Evolutionary conservation across 2,113 vertebrate genomes (phyloP), one percentile per base, ranked within the genome.

Genomic region (Zingel zingel): DNA sequence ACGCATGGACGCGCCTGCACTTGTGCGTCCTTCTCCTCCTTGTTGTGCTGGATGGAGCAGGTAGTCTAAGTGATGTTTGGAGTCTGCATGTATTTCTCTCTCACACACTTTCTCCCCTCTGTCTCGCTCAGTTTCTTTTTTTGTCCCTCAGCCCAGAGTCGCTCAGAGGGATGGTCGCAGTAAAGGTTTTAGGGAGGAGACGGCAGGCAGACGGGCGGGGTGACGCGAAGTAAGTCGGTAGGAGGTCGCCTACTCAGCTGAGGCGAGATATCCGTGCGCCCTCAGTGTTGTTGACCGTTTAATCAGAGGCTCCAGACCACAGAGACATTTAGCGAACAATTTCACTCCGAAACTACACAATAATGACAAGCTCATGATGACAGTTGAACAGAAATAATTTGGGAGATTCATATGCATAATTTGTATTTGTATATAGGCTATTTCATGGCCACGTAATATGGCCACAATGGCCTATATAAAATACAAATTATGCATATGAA

Each of bases 191-290:
- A 83, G 89, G 92, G 91, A 94, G 92, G 92, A 93, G 90, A 91
- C 92, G 88, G 80, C 70, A 47, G 86, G 86, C 92, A 93, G 91
- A 93, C 92, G 88, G 92, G 92, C 91, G 92, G 92, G 92, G 92
- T 94, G 92, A 93, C 85, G 92, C 86, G 91, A 88, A 92, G 74
- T 78, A 90, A 92, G 90, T 89, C 91, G 78, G 89, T 83, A 86
- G 90, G 89, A 91, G 92, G 89, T 92, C 87, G 92, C 88, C 90
- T 90, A 56, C 86, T 87, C 74, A 36, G 83, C 74, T 76, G 86
- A 90, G 83, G 82, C 73, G 81, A 81, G 59, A 77, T 62, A 89
- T 91, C 86, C 62, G 85, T 61, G 87, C 89, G 86, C 87, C 58
- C 85, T 84, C 79, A 18, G 43, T 61, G 77, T 36, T 73, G 76